A percentile compares a stretch with the other conserved stretches of the same genome.
Evolutionary conservation across 2,797 vertebrate species (phyloP).

Genomic region (Lithobates sylvaticus): DNA sequence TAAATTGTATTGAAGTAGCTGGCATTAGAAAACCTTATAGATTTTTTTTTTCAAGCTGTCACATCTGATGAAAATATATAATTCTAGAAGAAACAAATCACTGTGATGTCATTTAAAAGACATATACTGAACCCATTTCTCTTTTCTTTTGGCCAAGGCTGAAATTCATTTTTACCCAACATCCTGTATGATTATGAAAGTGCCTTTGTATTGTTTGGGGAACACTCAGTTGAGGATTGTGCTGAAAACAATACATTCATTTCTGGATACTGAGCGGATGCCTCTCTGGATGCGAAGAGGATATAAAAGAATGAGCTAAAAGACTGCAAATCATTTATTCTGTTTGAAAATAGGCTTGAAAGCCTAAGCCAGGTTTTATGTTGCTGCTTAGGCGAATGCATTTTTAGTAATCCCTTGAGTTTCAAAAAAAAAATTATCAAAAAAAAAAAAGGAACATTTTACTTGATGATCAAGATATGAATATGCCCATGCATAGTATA

Average conservation of each 20-base stretch:
- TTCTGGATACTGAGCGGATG: neutral
- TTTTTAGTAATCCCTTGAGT: neutral
- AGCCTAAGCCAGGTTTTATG: conserved; percentile 11
- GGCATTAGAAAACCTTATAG: conserved; percentile 61
- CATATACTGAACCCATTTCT: neutral
- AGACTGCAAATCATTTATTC: conserved; percentile 23
- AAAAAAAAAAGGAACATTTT: conserved; percentile 4
- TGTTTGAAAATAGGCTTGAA: conserved; percentile 44
- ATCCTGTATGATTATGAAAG: neutral
- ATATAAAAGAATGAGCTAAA: conserved; percentile 20
- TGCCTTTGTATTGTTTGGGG: neutral
- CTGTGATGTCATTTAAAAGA: conserved; percentile 58
- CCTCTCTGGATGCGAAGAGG: neutral
- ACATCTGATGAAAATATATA: conserved; percentile 68
- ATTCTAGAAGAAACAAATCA: conserved; percentile 59
- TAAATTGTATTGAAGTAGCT: conserved; percentile 68
- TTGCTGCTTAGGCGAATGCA: conserved; percentile 5
- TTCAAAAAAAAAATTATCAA: neutral
- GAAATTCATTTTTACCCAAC: neutral
- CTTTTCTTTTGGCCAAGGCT: conserved; percentile 14
- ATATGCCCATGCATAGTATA: neutral
- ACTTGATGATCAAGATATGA: neutral
- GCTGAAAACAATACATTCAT: conserved; percentile 16
- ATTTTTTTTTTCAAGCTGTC: conserved; percentile 67
- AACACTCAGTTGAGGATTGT: neutral